Evolutionary conservation across 2,113 vertebrate genomes (phyloP).

Genomic region (Centropus unirufus): DNA sequence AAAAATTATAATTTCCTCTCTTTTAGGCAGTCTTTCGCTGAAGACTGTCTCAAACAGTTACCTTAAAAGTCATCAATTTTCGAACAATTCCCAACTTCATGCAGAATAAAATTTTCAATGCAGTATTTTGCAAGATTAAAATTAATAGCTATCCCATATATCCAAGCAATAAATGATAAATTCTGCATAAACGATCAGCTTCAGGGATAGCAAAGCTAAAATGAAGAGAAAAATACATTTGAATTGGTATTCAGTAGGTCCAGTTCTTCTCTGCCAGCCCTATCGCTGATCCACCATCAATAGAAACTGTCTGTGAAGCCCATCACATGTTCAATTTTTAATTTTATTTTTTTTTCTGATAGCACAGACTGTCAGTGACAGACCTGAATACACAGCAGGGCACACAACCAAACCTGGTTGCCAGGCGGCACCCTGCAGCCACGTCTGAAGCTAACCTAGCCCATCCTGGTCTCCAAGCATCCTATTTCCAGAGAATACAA

Average conservation of each 20-base stretch:
- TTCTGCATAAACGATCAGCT: background rate
- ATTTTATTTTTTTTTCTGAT: background rate
- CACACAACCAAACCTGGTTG: background rate
- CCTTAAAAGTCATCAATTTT: background rate
- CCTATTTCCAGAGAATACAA: background rate
- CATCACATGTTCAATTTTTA: rapidly evolving
- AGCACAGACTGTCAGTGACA: background rate
- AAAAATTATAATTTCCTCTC: background rate
- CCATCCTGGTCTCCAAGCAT: background rate
- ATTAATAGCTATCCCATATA: background rate
- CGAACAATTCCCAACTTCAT: background rate
- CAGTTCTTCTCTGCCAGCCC: background rate
- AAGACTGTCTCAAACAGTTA: background rate
- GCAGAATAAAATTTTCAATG: background rate
- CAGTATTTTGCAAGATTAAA: background rate
- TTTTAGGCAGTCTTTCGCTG: background rate
- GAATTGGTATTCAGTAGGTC: background rate
- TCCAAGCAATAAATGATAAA: background rate
- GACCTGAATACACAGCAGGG: background rate
- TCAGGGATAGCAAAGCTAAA: background rate
- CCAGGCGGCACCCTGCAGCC: background rate
- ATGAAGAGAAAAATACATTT: background rate
- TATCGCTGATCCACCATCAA: background rate
- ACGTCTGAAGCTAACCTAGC: background rate
- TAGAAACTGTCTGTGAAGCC: background rate